Conservation (phyloP, 2,797 vertebrate genomes). For the Chromobotia macracanthus region DNA sequence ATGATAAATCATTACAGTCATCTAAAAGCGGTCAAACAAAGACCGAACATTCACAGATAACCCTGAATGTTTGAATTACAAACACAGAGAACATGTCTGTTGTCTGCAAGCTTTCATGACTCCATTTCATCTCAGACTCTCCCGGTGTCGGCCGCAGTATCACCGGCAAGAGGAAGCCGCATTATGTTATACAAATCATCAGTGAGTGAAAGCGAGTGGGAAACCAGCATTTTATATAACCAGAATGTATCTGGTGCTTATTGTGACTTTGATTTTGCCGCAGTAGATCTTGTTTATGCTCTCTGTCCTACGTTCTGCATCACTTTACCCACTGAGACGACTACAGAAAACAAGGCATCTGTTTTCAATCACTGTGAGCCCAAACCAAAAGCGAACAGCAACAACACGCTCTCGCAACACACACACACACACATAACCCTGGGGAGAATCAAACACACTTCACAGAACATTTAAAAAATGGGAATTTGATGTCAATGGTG, state of each 20-base stretch:
- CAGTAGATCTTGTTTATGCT: slow-evolving; percentile 65
- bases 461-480: slow-evolving; percentile 56
- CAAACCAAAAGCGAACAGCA: slow-evolving; percentile 58
- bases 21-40: too few relatives aligned
- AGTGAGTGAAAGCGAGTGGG: slow-evolving; percentile 48
- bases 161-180: slow-evolving; percentile 47
- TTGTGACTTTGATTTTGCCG: slow-evolving; percentile 62
- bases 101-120: slow-evolving; percentile 22
- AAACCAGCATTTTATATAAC: slow-evolving; percentile 61
- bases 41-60: slow-evolving; percentile 14
- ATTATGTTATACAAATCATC: slow-evolving; percentile 60
- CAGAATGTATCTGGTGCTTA: slow-evolving; percentile 57
- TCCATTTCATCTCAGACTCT: slow-evolving; percentile 53
- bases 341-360: slow-evolving; percentile 65
- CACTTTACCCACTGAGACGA: slow-evolving; percentile 57
- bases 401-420: slow-evolving; percentile 59
- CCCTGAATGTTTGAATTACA: slow-evolving; percentile 48
- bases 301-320: slow-evolving; percentile 63
- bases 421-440: too few relatives aligned
- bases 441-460: slow-evolving; percentile 50
- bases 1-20: too few relatives aligned
- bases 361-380: slow-evolving; percentile 61
- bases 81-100: slow-evolving; percentile 40
- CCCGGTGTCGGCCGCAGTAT: slow-evolving; percentile 20
- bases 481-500: slow-evolving; percentile 56